Base-by-base conservation (phyloP, 1,140 invertebrate genomes). In the Trachymyrmex septentrionalis region DNA sequence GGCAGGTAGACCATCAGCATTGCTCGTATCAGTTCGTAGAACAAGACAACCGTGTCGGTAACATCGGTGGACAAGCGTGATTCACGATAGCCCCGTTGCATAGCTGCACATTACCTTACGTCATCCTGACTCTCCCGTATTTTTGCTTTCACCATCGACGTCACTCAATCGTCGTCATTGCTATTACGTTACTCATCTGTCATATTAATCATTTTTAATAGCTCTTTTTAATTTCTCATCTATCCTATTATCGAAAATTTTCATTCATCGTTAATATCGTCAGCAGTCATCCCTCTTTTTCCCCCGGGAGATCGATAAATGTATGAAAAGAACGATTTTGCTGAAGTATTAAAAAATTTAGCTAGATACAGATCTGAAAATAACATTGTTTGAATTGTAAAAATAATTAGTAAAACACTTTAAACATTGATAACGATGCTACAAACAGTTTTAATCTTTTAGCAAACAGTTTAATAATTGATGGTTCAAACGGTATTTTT, bases 91-190 rank as follows among this genome's bases (percentile, higher is more conserved):
- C 71, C 73, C 34, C 3, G 24, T 34, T 48, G 78, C 72, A 55
- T 86, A 86, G 69, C 61, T 88, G 72, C 77, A 81, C 81, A 44
- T 38, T 76, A 21, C 14, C 71, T 89, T 80, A 72, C 87, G 77
- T 86, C 84, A 72, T 48, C 34, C 50, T 6, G 64, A 24, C n/a
- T 63, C 77, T 78, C 61, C 19, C 72, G 50, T 57, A 44, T 88
- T 78, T 90, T 87, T 88, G 90, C 92, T 93, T 93, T 93, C 92
- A 90, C 89, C 75, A 38, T 66, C 59, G 30, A n/a, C n/a, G 85
- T 86, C 86, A 71, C 38, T 71, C 21, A 24, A 55, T 71, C 57
- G 44, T 64, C 24, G 76, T 81, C 64, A 82, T 86, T 66, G 50
- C 55, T n/a, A n/a, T 61, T 27, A 27, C 59, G 21, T 66, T 67